Evolutionary conservation across 2,888 invertebrate species (phyloP).

Genomic region (Podabrus alpinus): DNA sequence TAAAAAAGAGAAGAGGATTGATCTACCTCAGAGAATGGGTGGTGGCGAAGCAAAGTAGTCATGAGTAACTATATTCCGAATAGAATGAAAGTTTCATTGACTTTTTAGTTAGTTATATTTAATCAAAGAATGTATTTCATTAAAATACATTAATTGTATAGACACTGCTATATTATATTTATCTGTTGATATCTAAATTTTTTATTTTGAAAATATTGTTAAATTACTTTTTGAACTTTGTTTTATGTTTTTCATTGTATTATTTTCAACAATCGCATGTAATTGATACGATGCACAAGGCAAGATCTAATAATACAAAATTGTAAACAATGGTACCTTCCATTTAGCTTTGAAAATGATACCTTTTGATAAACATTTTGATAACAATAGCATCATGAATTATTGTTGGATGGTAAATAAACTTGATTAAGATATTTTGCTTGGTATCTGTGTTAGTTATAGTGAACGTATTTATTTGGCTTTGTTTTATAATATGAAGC

Average conservation of each 20-base stretch:
- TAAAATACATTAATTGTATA: too few species aligned
- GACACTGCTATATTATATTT: neutral
- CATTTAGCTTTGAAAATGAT: constrained; percentile 27
- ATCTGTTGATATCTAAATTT: neutral
- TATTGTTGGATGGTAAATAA: constrained; percentile 18
- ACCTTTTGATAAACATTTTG: constrained; percentile 26
- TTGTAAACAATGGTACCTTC: neutral
- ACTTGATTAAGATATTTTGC: constrained; percentile 2
- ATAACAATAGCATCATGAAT: constrained; percentile 14
- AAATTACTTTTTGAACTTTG: neutral
- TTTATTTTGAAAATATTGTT: neutral
- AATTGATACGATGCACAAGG: neutral
- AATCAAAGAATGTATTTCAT: too few species aligned
- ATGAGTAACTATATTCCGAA: too few species aligned
- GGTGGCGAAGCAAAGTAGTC: too few species aligned
- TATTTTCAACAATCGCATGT: neutral
- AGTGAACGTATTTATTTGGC: neutral
- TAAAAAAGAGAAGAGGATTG: too few species aligned
- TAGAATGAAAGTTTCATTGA: too few species aligned
- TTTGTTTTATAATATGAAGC: neutral
- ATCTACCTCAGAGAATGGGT: too few species aligned
- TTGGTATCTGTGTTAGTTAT: neutral
- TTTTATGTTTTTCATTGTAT: neutral
- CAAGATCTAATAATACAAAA: neutral
- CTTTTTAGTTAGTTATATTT: too few species aligned